Evolutionary conservation across 2,888 invertebrate species (phyloP), one percentile per base, ranked within the genome.

Genomic region (Protodeltote pygarga): DNA sequence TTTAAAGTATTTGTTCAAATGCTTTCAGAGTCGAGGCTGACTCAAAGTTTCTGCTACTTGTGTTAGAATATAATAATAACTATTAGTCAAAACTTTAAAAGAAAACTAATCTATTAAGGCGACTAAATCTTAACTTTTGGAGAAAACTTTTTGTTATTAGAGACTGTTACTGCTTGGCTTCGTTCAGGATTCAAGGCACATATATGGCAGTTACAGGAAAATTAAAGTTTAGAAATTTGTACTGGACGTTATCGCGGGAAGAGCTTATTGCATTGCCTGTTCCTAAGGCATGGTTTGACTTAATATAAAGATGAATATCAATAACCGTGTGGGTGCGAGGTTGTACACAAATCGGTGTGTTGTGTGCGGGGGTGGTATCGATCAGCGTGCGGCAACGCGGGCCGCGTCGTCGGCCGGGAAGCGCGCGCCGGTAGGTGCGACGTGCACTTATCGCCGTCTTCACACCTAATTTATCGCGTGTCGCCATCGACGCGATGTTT

Each of bases 401-500:
- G 47, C 55, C 67, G 64, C 67, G 71, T 65, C 62, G 63, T 65
- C 62, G 63, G 64, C 67, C 71, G 75, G 73, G 68, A 73, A 75
- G 72, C 71, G 63, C 75, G 77, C 75, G 74, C 75, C 73, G 73
- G 66, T 71, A 72, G 71, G 77, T 77, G 78, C 85, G 55, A 48
- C 58, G 63, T 58, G 58, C 85, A 87, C 85, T 89, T 87, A 87
- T 83, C 85, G 82, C 81, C 78, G 82, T 88, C 88, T 89, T 87
- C 85, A 83, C 89, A 85, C 87, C 84, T 85, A 86, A 89, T 89
- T 89, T 89, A 88, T 87, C 87, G 88, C 86, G 81, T 77, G 81
- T 75, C 80, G 82, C 83, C 77, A 85, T 87, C 84, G 77, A 68
- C 74, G 70, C 76, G 73, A 60, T 79, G 79, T 78, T 81, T 79